phyloP scores from a whole-genome alignment of 2,888 invertebrate genomes.

The Tenthredo scrophulariae region DNA sequence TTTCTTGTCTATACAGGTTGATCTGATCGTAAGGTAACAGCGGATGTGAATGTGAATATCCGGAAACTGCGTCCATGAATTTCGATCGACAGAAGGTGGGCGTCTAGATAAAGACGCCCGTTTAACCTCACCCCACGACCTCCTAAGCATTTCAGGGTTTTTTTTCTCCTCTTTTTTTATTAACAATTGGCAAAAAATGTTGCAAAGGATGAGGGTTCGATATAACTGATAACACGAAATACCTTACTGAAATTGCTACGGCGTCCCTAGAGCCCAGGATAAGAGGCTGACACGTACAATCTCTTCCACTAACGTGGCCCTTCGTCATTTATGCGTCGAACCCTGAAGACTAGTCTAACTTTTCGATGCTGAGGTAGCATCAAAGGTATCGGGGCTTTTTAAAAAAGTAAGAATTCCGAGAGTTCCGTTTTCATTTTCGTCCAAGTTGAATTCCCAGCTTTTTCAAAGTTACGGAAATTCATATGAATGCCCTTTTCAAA shows the following conservation, averaged over 20 bases:
- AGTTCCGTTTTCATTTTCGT: not conserved
- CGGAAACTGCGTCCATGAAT: not conserved
- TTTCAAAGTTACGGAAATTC: not conserved
- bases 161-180: not conserved
- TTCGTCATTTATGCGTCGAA: constrained; percentile 23
- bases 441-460: not conserved
- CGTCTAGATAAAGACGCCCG: constrained; percentile 23
- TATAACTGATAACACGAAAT: constrained; percentile 21
- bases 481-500: not conserved
- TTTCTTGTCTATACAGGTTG: not conserved
- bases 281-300: not conserved
- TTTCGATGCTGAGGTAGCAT: not conserved
- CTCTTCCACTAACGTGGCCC: not conserved
- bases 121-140: not conserved
- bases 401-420: not conserved
- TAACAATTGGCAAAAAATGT: constrained; percentile 35
- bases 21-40: not conserved
- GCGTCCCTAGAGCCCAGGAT: constrained; percentile 8
- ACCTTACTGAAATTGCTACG: not conserved
- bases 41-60: not conserved
- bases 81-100: constrained; percentile 13
- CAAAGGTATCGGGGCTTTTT: not conserved
- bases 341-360: not conserved
- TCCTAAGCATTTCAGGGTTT: not conserved
- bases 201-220: constrained; percentile 29